phyloP scores from a whole-genome alignment of 2,113 vertebrate genomes.

The Noturus placidus region DNA sequence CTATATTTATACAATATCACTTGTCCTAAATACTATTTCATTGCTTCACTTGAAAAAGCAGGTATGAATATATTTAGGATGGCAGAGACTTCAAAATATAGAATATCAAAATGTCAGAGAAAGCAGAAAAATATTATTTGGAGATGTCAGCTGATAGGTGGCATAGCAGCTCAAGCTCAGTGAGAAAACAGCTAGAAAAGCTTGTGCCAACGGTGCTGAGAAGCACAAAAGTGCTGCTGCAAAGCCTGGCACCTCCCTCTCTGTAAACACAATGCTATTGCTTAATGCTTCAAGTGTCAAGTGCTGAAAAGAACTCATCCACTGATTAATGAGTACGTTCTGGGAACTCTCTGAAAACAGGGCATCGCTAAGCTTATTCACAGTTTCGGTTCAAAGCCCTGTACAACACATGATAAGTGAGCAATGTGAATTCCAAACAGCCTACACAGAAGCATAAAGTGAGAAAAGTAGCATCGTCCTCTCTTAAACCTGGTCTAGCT shows the following conservation, averaged over 20 bases:
- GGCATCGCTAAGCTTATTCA: conserved; percentile 54
- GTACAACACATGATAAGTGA: conserved; percentile 33
- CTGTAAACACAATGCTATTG: conserved; percentile 65
- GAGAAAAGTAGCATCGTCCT: conserved; percentile 7
- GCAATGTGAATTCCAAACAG: conserved; percentile 24
- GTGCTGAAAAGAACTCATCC: conserved; percentile 54
- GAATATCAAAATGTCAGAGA: conserved; percentile 55
- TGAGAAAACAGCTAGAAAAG: conserved; percentile 57
- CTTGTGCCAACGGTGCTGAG: conserved; percentile 65
- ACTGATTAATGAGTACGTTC: conserved; percentile 55
- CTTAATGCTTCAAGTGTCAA: conserved; percentile 63
- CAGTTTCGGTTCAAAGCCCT: conserved; percentile 44
- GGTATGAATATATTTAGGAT: background rate
- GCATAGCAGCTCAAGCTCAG: conserved; percentile 53
- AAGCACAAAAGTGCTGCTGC: conserved; percentile 59
- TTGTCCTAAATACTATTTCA: background rate
- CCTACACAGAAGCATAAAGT: background rate
- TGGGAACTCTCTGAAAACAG: conserved; percentile 45
- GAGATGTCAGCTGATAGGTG: conserved; percentile 57
- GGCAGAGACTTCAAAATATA: background rate
- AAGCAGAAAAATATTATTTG: conserved; percentile 36
- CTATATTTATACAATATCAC: background rate
- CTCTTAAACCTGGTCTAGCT: background rate
- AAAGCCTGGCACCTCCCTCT: conserved; percentile 65
- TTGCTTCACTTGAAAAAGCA: background rate